Evolutionary conservation across 2,797 vertebrate species (phyloP), one percentile per base, ranked within the genome.

Genomic region (Sternarchorhynchus goeldii): DNA sequence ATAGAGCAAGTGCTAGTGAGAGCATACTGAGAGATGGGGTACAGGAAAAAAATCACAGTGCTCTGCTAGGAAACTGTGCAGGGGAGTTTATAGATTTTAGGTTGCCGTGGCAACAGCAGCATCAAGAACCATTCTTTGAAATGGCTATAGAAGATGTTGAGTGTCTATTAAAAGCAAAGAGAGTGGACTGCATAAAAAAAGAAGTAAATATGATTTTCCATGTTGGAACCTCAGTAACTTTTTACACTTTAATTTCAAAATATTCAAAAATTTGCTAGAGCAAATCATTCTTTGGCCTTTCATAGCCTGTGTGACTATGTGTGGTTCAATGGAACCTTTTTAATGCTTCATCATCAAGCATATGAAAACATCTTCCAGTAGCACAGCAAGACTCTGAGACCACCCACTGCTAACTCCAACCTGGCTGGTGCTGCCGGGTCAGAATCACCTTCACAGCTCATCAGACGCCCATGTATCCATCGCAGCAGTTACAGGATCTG

Each of bases 61-160:
- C 73, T 83, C 64, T 70, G 80, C 79, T 77, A 20, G 64, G 74
- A 79, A 81, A 84, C 77, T 75, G 34, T 80, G 68, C 36, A 57
- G 63, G 39, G 71, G 74, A 83, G 77, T 83, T 84, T 85, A 83
- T 85, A 81, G 81, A 86, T 83, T 87, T 84, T 77, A 74, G 81
- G 86, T 87, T 86, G 80, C 84, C 75, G 39, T 86, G 82, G 83
- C 76, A 87, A 86, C 86, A 69, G 71, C 71, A 77, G 75, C 60
- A 86, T 84, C 81, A 78, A 25, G 75, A 73, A 70, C 72, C 64
- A 73, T 74, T 82, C 80, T 85, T 86, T 82, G 78, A 84, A 84
- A 82, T 78, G 68, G 71, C 66, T 82, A 79, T 73, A 82, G 73
- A 78, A 75, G 73, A 77, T 73, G 75, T 76, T 84, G 76, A 82